A percentile compares a stretch with the other conserved stretches of the same genome.
Evolutionary conservation across 2,797 vertebrate species (phyloP).

Genomic region (Sylvia borin): DNA sequence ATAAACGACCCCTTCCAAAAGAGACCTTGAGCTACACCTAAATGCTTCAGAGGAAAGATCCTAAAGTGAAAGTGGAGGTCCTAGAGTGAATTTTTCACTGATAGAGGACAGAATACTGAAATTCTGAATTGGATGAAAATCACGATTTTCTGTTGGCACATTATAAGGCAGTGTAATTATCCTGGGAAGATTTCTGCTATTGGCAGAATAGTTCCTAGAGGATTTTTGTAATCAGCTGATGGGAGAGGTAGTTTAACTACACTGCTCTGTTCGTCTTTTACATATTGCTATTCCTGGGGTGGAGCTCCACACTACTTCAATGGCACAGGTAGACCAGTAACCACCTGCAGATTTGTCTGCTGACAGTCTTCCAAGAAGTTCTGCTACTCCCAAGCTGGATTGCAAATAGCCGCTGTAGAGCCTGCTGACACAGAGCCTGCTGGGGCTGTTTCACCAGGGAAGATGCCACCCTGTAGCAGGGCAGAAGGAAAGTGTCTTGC

Average conservation of each 20-base stretch:
- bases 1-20: not conserved
- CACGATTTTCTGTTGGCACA: not conserved
- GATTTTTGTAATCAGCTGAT: not conserved
- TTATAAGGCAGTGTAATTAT: not conserved
- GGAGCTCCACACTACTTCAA: not conserved
- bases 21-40: not conserved
- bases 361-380: not conserved
- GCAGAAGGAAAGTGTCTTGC: not conserved
- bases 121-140: not conserved
- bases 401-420: not conserved
- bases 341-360: not conserved
- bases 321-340: not conserved
- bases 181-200: not conserved
- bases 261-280: accelerated
- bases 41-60: not conserved
- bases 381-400: not conserved
- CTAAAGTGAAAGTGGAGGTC: not conserved
- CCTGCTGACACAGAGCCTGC: not conserved
- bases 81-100: not conserved
- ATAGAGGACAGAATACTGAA: not conserved
- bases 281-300: not conserved
- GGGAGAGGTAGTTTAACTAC: not conserved
- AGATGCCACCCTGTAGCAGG: accelerated
- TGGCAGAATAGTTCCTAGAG: not conserved
- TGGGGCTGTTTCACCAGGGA: not conserved